A percentile compares a stretch with the other conserved stretches of the same genome.
These are phyloP conservation scores for Bothrops jararaca DNA, from an alignment of 2,113 vertebrate species.

Conservation along the genomic window DNA sequence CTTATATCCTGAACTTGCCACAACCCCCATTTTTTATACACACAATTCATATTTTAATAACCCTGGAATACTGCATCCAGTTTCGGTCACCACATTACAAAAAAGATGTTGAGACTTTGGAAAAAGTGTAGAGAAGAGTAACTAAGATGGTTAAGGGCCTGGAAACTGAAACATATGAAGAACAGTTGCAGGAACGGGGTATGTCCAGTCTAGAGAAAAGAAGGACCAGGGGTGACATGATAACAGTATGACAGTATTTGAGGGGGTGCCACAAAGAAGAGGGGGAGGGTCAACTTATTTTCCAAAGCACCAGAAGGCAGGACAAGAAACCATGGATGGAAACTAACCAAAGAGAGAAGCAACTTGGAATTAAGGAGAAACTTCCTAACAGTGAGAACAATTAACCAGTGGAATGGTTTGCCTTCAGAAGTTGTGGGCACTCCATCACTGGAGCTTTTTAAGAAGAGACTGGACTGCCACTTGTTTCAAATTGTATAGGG, in stretches of 20 bases:
- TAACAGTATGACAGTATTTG: neutral
- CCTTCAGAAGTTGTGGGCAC: neutral
- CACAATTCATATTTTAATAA: no score
- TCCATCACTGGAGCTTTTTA: neutral
- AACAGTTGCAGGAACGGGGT: neutral
- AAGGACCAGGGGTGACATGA: neutral
- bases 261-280: neutral
- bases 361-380: neutral
- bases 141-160: neutral
- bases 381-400: neutral
- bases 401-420: neutral
- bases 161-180: neutral
- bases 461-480: neutral
- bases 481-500: neutral
- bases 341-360: neutral
- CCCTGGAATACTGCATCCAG: no score
- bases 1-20: no score
- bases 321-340: neutral
- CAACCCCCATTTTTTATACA: no score
- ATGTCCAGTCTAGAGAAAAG: neutral
- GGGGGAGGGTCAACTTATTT: neutral
- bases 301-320: neutral
- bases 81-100: no score
- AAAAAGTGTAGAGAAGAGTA: neutral
- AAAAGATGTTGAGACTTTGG: neutral